Percentiles rank a stretch among this genome's conserved stretches.
These are phyloP conservation scores for Micromussa lordhowensis DNA, from an alignment of 92 coral and sea anemone genomes.

Conservation along the genomic window DNA sequence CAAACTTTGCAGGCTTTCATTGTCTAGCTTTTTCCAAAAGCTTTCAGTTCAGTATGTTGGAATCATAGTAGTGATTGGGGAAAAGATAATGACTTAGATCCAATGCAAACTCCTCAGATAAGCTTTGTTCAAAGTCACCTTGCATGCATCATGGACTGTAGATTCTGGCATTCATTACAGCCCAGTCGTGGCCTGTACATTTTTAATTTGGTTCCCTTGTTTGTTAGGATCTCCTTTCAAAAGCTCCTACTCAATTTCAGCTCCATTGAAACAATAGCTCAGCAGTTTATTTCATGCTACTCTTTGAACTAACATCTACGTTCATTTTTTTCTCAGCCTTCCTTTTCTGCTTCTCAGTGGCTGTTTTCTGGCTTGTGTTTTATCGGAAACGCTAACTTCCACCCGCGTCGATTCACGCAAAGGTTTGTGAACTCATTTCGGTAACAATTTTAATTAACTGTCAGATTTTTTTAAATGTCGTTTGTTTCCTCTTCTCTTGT, in stretches of 20 bases:
- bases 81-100: no score
- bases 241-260: neutral
- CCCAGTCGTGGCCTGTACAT: no score
- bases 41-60: no score
- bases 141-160: neutral
- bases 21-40: no score
- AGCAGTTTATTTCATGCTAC: neutral
- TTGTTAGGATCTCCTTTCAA: neutral
- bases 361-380: slow-evolving; percentile 25
- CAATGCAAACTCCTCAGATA: no score
- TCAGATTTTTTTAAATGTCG: no score
- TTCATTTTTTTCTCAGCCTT: neutral
- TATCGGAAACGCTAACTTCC: slow-evolving; percentile 19
- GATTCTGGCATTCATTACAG: neutral
- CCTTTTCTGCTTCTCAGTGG: slow-evolving; percentile 40
- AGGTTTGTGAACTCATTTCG: slow-evolving; percentile 6
- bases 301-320: neutral
- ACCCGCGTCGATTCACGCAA: slow-evolving; percentile 2
- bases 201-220: no score
- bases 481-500: neutral
- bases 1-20: no score
- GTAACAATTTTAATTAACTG: neutral
- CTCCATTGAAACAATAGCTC: neutral
- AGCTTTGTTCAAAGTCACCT: no score
- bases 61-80: no score